phyloP scores from a whole-genome alignment of 2,113 vertebrate genomes.

The Grammomys surdaster region DNA sequence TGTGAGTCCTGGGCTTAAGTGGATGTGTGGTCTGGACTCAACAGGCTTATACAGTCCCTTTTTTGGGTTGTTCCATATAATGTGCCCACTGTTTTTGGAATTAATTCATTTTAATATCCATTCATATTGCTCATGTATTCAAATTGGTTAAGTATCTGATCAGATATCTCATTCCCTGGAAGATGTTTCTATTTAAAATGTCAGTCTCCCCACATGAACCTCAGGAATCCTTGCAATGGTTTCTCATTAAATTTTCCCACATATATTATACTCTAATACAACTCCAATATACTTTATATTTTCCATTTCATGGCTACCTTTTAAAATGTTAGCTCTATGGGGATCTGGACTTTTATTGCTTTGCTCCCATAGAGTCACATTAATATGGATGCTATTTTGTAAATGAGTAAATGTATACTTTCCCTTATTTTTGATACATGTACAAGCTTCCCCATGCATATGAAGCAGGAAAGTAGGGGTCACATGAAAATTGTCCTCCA shows the following conservation, averaged over 20 bases:
- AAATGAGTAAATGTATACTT: neutral
- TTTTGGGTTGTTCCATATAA: neutral
- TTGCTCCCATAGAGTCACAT: neutral
- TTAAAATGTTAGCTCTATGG: neutral
- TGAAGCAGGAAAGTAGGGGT: neutral
- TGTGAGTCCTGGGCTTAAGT: neutral
- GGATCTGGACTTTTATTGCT: neutral
- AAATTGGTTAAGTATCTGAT: neutral
- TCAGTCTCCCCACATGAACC: neutral
- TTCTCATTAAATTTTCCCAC: neutral
- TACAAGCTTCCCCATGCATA: neutral
- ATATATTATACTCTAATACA: neutral
- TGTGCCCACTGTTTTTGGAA: neutral
- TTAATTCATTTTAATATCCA: neutral
- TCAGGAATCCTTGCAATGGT: neutral
- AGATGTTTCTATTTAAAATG: neutral
- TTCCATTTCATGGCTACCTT: neutral
- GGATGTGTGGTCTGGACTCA: neutral
- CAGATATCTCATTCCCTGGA: neutral
- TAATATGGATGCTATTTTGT: neutral
- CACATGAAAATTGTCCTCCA: neutral
- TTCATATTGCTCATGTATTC: neutral
- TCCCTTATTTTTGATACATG: neutral
- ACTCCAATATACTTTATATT: neutral
- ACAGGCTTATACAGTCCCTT: neutral